phyloP scores from a whole-genome alignment of 2,888 invertebrate genomes.

The Timema cristinae region DNA sequence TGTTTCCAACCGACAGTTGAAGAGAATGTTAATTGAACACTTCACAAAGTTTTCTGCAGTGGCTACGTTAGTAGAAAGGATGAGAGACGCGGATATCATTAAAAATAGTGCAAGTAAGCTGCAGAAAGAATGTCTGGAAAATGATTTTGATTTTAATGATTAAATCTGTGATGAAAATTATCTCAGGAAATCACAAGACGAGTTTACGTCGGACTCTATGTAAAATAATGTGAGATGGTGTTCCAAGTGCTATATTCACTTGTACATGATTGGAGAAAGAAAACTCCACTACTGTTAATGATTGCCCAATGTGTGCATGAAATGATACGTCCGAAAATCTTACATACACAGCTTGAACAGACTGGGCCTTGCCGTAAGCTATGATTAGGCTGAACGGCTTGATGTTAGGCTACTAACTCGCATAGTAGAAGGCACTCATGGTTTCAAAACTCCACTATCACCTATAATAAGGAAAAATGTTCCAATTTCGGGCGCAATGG shows the following conservation, averaged over 20 bases:
- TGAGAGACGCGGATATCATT: background rate
- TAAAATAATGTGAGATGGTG: too few relatives aligned
- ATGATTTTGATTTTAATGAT: background rate
- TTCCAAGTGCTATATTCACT: too few relatives aligned
- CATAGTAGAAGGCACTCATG: background rate
- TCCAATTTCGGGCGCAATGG: slow-evolving; percentile 2
- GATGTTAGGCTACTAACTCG: background rate
- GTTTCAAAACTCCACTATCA: slow-evolving; percentile 4
- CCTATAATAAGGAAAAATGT: slow-evolving; percentile 1
- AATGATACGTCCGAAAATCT: background rate
- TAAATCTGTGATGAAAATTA: background rate
- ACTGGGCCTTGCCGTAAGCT: background rate
- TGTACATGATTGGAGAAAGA: background rate
- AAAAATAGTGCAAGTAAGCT: background rate
- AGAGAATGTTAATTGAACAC: background rate
- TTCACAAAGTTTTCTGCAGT: slow-evolving; percentile 3
- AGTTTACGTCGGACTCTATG: background rate
- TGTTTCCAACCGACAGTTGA: background rate
- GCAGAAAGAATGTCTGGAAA: background rate
- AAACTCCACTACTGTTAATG: background rate
- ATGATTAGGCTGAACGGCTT: background rate
- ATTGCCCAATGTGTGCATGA: background rate
- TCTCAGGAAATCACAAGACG: background rate
- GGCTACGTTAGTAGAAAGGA: background rate
- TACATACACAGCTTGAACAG: background rate